phyloP scores from a whole-genome alignment of 2,113 vertebrate species.

The Platichthys stellatus region DNA sequence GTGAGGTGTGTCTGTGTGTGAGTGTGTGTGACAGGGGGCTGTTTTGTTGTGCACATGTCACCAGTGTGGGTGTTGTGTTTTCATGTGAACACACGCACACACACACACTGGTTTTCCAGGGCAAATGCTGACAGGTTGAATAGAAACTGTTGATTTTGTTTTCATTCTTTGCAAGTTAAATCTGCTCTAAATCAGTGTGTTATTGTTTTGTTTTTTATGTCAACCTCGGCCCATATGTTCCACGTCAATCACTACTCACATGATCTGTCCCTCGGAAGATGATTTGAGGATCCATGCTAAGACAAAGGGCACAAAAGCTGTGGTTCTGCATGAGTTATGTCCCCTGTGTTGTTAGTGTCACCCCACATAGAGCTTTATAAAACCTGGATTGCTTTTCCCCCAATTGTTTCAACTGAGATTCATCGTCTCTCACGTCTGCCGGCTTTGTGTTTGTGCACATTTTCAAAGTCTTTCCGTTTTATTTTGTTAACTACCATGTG shows the following conservation, averaged over 20 bases:
- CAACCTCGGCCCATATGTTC: background rate
- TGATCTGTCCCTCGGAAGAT: background rate
- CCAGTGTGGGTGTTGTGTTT: constrained; percentile 8
- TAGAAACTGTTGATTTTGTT: background rate
- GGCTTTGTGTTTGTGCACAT: no score
- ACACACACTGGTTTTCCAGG: background rate
- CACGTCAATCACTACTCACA: background rate
- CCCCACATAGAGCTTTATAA: background rate
- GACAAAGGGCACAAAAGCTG: background rate
- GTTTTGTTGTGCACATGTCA: constrained; percentile 25
- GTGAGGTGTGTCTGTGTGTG: constrained; percentile 18
- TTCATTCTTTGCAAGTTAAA: background rate
- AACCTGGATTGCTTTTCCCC: no score
- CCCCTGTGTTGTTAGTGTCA: background rate
- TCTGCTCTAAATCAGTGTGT: background rate
- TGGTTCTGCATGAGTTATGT: background rate
- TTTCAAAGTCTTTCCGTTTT: no score
- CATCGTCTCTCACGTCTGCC: background rate
- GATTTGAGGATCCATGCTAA: background rate
- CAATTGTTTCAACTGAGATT: background rate
- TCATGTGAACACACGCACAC: background rate
- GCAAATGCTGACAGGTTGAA: constrained; percentile 18
- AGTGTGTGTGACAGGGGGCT: constrained; percentile 2
- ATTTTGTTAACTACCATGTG: no score
- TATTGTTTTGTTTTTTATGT: background rate